These are phyloP conservation scores for Actenoides lindsayi DNA, from an alignment of 2,113 vertebrate species.

Conservation along the genomic window DNA sequence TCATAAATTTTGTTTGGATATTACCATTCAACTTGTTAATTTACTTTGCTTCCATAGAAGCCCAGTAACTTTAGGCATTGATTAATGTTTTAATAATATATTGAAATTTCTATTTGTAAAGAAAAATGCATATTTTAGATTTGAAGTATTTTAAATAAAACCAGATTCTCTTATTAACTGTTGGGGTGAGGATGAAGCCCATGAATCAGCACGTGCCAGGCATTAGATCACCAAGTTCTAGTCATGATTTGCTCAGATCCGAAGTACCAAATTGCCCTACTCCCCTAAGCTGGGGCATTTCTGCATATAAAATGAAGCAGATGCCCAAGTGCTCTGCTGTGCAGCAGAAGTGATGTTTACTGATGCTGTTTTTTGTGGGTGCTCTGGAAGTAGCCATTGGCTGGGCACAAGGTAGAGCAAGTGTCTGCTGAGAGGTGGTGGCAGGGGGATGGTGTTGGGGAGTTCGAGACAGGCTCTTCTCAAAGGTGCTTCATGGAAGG, in stretches of 20 bases:
- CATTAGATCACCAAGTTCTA: background rate
- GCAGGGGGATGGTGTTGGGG: background rate
- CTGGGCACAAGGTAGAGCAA: rapidly evolving
- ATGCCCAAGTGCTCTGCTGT: background rate
- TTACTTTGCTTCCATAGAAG: background rate
- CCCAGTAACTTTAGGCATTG: background rate
- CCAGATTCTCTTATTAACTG: background rate
- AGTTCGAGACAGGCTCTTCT: background rate
- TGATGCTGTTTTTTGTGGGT: background rate
- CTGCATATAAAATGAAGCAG: background rate
- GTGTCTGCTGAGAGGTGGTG: rapidly evolving
- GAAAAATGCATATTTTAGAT: background rate
- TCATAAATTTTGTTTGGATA: background rate
- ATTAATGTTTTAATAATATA: background rate
- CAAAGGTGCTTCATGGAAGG: background rate
- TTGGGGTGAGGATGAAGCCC: background rate
- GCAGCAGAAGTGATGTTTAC: background rate
- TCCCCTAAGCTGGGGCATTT: background rate
- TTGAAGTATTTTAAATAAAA: background rate
- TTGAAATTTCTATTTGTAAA: background rate
- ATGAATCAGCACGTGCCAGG: background rate
- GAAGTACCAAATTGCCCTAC: background rate
- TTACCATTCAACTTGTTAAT: background rate
- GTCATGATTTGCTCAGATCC: background rate
- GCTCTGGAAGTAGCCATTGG: rapidly evolving